Conservation (phyloP, 2,113 vertebrate genomes). For the Castor canadensis region DNA sequence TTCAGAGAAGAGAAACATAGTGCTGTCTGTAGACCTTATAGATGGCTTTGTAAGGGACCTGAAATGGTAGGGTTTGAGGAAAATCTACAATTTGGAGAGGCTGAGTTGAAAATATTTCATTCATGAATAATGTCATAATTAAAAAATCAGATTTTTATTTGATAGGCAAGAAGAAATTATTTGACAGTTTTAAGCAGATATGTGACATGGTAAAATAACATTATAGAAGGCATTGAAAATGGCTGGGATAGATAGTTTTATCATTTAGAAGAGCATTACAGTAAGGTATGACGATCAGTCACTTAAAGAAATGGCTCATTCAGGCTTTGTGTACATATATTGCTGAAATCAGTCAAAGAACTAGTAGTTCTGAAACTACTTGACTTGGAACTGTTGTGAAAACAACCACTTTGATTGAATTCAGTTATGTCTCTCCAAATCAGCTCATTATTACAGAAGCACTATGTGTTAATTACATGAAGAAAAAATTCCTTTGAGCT, state of each 20-base stretch:
- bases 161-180: background rate
- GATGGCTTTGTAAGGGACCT: background rate
- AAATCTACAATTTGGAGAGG: slow-evolving; percentile 16
- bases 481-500: slow-evolving; percentile 39
- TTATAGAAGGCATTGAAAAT: background rate
- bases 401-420: slow-evolving; percentile 52
- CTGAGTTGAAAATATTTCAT: background rate
- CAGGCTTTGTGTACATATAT: background rate
- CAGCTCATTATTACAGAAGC: slow-evolving; percentile 61
- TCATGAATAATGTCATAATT: slow-evolving; percentile 1
- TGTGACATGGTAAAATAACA: background rate
- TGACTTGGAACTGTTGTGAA: slow-evolving; percentile 45
- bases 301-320: slow-evolving; percentile 20
- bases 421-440: slow-evolving; percentile 41
- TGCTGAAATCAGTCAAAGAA: slow-evolving; percentile 38
- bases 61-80: background rate
- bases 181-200: background rate
- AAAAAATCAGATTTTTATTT: background rate
- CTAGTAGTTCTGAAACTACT: slow-evolving; percentile 49
- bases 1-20: slow-evolving; percentile 1
- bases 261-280: background rate
- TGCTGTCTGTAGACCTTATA: background rate
- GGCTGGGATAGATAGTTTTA: background rate
- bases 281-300: background rate
- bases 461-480: slow-evolving; percentile 53